phyloP scores from a whole-genome alignment of 2,888 invertebrate species.

The Plebejus anna region DNA sequence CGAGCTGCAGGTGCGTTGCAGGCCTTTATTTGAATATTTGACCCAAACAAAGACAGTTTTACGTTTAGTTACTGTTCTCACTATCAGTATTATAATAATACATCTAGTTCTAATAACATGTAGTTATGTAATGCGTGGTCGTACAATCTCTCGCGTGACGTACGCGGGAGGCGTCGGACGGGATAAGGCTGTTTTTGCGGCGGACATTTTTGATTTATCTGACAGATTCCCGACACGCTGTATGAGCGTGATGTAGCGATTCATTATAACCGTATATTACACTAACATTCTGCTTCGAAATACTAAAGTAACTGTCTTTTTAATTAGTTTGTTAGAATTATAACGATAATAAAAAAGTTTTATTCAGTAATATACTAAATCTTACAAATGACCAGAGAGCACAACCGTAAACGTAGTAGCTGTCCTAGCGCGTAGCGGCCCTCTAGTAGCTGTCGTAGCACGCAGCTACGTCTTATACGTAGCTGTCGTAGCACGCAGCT shows the following conservation, averaged over 20 bases:
- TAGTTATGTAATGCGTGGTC: background rate
- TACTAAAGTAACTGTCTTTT: background rate
- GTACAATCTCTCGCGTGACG: background rate
- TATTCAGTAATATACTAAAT: no score
- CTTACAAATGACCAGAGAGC: no score
- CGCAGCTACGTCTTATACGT: no score
- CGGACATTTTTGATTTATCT: constrained; percentile 17
- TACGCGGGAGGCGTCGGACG: background rate
- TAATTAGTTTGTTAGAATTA: background rate
- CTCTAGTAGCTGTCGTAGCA: no score
- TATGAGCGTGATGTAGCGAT: background rate
- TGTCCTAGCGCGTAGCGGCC: no score
- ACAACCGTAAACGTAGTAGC: no score
- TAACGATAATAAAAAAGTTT: no score
- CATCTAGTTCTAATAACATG: background rate
- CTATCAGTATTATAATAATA: background rate
- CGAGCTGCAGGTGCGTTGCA: no score
- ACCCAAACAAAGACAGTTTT: no score
- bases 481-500: no score
- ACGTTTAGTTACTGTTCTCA: background rate
- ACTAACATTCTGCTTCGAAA: background rate
- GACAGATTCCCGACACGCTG: constrained; percentile 9
- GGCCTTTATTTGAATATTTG: background rate
- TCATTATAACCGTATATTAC: background rate
- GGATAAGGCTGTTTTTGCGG: constrained; percentile 16